Base-by-base conservation (phyloP, 2,888 invertebrate genomes). In the Ormyrus rosae region DNA sequence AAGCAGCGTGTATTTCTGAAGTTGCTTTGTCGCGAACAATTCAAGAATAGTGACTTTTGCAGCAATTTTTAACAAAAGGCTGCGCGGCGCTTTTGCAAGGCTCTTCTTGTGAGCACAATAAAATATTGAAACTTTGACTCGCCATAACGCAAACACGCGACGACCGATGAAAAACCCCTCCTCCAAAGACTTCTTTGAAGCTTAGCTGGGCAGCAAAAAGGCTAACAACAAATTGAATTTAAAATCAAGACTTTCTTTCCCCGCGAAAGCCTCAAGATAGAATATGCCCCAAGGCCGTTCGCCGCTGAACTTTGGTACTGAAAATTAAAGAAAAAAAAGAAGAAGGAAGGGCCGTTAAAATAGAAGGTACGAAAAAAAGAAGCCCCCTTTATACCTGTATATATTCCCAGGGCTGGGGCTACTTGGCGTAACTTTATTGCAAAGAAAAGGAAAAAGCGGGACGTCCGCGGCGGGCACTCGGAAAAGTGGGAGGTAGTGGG, bases 371-470 rank as follows among this genome's bases (percentile, higher is more conserved):
- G 9, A 13, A 56, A n/a, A 68, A 63, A 65, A 9, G 5, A 61
- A 45, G 6, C 34, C 34, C 34, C 34, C 34, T 34, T 34, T 67
- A 72, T 72, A 72, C 58, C 46, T 72, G 13, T 68, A 61, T 34
- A 61, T 50, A 34, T 34, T 34, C 45, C 34, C 34, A 4, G 34
- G 6, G 63, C n/a, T 0, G 45, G 11, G 56, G 60, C 34, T 75
- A 67, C 67, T 78, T 13, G 70, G 56, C 8, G 71, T 63, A 72
- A 80, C 63, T 80, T 80, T 80, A 72, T 76, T 69, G 64, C 69
- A 34, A 63, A 58, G 56, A 51, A 45, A 68, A 19, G 51, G 60
- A 67, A 64, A 67, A 48, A 69, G 50, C 10, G 34, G 9, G 68
- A 8, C n/a, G 19, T 34, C 7, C 10, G n/a, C 46, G 48, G 34